Evolutionary conservation across 2,888 invertebrate species (phyloP).

Genomic region (Tholera decimalis): DNA sequence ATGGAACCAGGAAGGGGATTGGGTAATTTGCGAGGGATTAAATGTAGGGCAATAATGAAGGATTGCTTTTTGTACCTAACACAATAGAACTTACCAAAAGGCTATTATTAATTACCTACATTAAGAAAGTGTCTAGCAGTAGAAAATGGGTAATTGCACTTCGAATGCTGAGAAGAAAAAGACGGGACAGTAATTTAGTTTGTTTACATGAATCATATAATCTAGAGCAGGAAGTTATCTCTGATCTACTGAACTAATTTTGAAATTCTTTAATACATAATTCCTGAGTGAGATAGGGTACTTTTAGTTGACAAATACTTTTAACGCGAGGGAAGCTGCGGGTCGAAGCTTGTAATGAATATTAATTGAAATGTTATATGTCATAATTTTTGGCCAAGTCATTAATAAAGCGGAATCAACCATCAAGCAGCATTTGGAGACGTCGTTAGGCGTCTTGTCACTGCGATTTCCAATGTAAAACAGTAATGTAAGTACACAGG

Average conservation of each 20-base stretch:
- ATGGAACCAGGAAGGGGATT: conserved; percentile 19
- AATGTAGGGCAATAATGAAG: neutral
- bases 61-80: neutral
- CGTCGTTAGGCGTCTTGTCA: neutral
- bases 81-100: neutral
- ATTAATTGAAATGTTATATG: neutral
- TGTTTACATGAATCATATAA: neutral
- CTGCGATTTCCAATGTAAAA: conserved; percentile 43
- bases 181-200: neutral
- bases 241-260: too few species aligned
- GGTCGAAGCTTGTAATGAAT: too few species aligned
- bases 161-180: neutral
- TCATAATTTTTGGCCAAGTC: neutral
- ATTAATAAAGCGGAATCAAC: conserved; percentile 11
- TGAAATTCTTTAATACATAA: too few species aligned
- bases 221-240: too few species aligned
- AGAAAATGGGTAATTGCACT: neutral
- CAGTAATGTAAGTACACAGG: conserved; percentile 3
- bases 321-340: too few species aligned
- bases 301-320: too few species aligned
- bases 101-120: too few species aligned
- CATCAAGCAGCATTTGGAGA: conserved; percentile 6
- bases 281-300: too few species aligned
- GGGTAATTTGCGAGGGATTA: conserved; percentile 7
- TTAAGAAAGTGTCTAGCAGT: neutral